Conservation (phyloP, 1,140 invertebrate species). For the Drosophila setifemur region DNA sequence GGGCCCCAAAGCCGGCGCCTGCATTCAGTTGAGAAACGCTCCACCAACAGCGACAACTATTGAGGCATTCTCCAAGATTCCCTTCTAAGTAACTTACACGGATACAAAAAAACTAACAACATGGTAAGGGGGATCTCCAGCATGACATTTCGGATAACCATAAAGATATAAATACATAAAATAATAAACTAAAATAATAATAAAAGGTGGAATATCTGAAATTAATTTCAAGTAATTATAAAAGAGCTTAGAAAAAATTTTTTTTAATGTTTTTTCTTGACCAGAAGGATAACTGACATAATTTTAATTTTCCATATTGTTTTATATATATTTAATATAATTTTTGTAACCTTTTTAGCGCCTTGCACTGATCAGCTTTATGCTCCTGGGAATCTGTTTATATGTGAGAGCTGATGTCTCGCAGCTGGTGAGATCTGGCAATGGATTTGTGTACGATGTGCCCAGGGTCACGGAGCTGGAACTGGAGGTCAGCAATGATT, state of each 20-base stretch:
- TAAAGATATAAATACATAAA: too few species aligned
- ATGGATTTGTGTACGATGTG: conserved; percentile 70
- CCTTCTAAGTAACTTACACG: not conserved
- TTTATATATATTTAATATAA: not conserved
- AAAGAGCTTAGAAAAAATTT: too few species aligned
- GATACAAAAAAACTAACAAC: not conserved
- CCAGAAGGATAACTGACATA: too few species aligned
- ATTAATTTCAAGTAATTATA: too few species aligned
- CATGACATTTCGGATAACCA: not conserved
- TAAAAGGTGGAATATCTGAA: too few species aligned
- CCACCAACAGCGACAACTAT: conserved; percentile 49
- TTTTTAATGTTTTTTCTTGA: too few species aligned
- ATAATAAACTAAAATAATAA: too few species aligned
- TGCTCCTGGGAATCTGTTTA: conserved; percentile 33
- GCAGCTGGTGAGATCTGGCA: conserved; percentile 68
- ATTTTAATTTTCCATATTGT: too few species aligned
- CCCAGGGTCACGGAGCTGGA: conserved; percentile 63
- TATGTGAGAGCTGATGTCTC: conserved; percentile 57
- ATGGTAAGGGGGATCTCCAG: conserved; percentile 28
- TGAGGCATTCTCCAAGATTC: conserved; percentile 37
- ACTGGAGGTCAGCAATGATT: conserved; percentile 67
- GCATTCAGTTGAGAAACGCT: conserved; percentile 63
- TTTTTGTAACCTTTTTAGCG: conserved; percentile 19
- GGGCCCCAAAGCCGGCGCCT: conserved; percentile 47
- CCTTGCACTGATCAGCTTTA: conserved; percentile 1